These are phyloP conservation scores for Parnassius mnemosyne DNA, from an alignment of 2,888 invertebrate genomes.

Conservation along the genomic window DNA sequence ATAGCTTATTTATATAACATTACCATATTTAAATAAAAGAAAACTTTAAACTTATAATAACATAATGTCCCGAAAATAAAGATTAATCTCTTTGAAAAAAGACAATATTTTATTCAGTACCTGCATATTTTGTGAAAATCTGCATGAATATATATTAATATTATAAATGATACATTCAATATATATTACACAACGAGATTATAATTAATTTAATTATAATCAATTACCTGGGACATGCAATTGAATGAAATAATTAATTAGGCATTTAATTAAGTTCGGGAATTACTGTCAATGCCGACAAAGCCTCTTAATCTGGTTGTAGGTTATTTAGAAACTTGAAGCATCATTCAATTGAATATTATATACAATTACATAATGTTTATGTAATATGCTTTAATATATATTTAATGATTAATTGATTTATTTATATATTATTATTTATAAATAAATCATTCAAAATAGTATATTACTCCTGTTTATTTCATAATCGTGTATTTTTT, in stretches of 20 bases:
- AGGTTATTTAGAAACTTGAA: slow-evolving; percentile 36
- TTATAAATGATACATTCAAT: too few species aligned
- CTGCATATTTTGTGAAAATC: too few species aligned
- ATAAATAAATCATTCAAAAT: neutral
- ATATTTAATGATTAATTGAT: neutral
- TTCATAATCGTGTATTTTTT: too few species aligned
- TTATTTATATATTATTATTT: neutral
- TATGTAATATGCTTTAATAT: neutral
- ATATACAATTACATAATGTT: neutral
- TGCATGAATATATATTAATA: too few species aligned
- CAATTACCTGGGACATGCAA: slow-evolving; percentile 43
- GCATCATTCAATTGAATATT: slow-evolving; percentile 38
- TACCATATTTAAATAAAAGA: too few species aligned
- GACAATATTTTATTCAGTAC: too few species aligned
- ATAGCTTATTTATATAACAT: too few species aligned
- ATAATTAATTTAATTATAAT: slow-evolving; percentile 27
- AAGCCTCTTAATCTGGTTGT: slow-evolving; percentile 31
- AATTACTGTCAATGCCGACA: slow-evolving; percentile 42
- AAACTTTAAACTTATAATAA: too few species aligned
- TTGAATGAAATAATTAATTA: slow-evolving; percentile 61
- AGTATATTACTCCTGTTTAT: too few species aligned
- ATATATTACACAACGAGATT: neutral
- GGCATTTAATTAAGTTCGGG: slow-evolving; percentile 54
- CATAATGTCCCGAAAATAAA: too few species aligned
- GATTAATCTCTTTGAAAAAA: too few species aligned